Percentiles rank a stretch among this genome's conserved stretches.
These are phyloP conservation scores for Dendroctonus ponderosae DNA, from an alignment of 1,140 invertebrate genomes.

Conservation along the genomic window DNA sequence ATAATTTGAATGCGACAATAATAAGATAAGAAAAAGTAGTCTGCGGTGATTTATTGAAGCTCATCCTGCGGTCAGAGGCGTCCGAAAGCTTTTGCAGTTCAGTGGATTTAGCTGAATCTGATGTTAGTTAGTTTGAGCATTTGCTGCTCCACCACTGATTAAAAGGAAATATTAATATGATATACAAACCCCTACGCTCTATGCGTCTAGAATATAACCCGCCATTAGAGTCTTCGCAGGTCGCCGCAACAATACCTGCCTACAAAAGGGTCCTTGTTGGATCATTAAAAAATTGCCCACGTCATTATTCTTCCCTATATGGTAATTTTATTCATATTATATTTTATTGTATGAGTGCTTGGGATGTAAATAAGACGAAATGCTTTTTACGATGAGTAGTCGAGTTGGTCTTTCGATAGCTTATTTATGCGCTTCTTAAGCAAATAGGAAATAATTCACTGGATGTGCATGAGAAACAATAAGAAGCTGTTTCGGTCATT, in stretches of 20 bases:
- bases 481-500: too few relatives aligned
- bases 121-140: too few relatives aligned
- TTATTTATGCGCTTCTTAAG: too few relatives aligned
- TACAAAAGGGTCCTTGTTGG: slow-evolving; percentile 19
- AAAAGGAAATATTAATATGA: slow-evolving; percentile 5
- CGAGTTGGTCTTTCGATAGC: too few relatives aligned
- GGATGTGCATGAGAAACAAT: too few relatives aligned
- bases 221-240: slow-evolving; percentile 7
- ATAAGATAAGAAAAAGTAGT: neutral
- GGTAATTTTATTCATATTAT: slow-evolving; percentile 17
- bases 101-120: too few relatives aligned
- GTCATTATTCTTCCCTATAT: slow-evolving; percentile 21
- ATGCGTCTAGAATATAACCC: slow-evolving; percentile 18
- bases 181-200: slow-evolving; percentile 16
- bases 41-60: too few relatives aligned
- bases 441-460: too few relatives aligned
- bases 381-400: too few relatives aligned
- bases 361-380: neutral
- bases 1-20: neutral
- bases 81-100: too few relatives aligned
- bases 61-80: too few relatives aligned
- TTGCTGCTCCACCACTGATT: neutral
- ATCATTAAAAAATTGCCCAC: slow-evolving; percentile 23
- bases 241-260: slow-evolving; percentile 16
- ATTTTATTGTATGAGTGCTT: slow-evolving; percentile 3